phyloP scores from a whole-genome alignment of 2,888 invertebrate genomes.

The Plemyria rubiginata region DNA sequence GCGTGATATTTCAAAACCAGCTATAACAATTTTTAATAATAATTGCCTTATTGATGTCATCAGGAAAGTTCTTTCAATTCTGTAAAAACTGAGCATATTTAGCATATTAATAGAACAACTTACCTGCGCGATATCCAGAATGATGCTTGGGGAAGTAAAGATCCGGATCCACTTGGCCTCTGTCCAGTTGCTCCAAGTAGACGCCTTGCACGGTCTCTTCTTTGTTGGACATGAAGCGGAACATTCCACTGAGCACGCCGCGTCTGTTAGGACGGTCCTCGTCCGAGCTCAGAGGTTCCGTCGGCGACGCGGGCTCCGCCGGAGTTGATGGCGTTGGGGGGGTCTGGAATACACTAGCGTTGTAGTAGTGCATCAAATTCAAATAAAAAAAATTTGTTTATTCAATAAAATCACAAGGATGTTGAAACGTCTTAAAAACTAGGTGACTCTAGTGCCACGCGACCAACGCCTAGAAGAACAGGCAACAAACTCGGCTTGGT shows the following conservation, averaged over 20 bases:
- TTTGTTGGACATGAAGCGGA: constrained; percentile 91
- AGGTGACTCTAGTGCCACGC: too few species aligned
- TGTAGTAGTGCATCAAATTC: too few species aligned
- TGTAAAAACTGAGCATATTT: too few species aligned
- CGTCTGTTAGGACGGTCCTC: constrained; percentile 76
- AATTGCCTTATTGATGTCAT: too few species aligned
- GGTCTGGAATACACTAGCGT: constrained; percentile 23
- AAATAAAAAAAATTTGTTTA: too few species aligned
- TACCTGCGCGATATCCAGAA: constrained; percentile 77
- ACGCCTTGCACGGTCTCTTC: constrained; percentile 87
- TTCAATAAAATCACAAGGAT: too few species aligned
- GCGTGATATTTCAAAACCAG: too few species aligned
- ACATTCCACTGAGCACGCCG: constrained; percentile 95
- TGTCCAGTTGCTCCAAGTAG: constrained; percentile 95
- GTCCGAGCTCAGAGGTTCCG: constrained; percentile 78
- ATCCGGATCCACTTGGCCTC: constrained; percentile 97
- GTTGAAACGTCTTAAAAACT: too few species aligned
- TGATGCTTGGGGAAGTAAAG: constrained; percentile 93
- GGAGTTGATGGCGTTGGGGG: constrained; percentile 59
- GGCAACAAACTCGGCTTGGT: too few species aligned
- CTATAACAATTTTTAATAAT: too few species aligned
- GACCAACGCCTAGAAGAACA: too few species aligned
- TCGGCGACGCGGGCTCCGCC: constrained; percentile 64
- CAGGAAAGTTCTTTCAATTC: too few species aligned
- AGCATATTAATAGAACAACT: constrained; percentile 33